phyloP scores from a whole-genome alignment of 2,113 vertebrate genomes.

The Scolopax mira region DNA sequence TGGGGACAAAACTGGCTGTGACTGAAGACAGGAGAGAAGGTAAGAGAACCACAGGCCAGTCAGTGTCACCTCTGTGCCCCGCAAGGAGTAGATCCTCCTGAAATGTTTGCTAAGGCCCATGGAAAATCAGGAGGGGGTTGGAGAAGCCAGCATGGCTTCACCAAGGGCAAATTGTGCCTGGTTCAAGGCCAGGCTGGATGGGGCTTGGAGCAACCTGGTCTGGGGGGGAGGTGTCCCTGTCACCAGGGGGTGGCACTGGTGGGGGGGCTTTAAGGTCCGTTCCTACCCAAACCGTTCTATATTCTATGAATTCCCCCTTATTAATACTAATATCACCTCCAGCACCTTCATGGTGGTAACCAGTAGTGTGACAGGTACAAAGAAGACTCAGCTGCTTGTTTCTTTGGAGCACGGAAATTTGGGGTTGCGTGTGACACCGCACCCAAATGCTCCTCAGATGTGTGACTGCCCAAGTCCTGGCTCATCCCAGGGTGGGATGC shows the following conservation, averaged over 20 bases:
- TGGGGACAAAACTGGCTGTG: accelerated
- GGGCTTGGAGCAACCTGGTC: neutral
- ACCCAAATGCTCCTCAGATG: accelerated
- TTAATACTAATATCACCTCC: neutral
- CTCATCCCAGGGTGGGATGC: neutral
- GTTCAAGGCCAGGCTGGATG: too few species aligned
- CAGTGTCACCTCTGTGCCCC: too few species aligned
- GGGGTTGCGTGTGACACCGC: neutral
- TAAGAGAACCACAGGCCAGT: too few species aligned
- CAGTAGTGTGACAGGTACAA: too few species aligned
- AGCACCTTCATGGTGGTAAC: neutral
- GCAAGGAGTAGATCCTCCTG: too few species aligned
- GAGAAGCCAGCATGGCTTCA: too few species aligned
- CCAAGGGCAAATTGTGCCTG: too few species aligned
- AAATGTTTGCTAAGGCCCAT: too few species aligned
- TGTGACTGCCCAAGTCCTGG: neutral
- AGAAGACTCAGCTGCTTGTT: neutral
- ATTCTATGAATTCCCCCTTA: neutral
- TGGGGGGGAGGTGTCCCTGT: neutral
- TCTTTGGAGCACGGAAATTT: neutral
- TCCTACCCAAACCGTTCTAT: neutral
- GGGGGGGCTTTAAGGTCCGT: neutral
- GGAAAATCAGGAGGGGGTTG: too few species aligned
- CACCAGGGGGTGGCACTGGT: neutral
- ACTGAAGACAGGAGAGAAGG: accelerated